Conservation (phyloP, 2,113 vertebrate species). For the Leiothrix lutea region DNA sequence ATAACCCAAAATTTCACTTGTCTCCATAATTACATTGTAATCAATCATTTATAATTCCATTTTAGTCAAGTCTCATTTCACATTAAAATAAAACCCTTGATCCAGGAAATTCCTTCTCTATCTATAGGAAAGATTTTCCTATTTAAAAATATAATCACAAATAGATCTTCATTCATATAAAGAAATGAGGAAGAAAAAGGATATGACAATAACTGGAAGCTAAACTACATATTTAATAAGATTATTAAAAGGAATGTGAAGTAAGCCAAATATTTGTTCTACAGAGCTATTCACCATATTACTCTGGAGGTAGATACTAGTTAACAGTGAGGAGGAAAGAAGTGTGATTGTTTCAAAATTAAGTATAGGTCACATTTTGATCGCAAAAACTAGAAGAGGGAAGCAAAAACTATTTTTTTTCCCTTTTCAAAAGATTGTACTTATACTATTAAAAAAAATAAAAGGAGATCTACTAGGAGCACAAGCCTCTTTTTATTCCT, state of each 20-base stretch:
- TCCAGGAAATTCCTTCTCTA: not conserved
- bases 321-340: not conserved
- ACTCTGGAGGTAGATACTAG: not conserved
- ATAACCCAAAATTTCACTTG: not conserved
- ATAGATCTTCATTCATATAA: not conserved
- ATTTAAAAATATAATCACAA: not conserved
- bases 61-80: not conserved
- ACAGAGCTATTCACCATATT: not conserved
- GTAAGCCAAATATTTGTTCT: not conserved
- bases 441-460: not conserved
- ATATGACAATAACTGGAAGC: not conserved
- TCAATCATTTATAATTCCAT: not conserved
- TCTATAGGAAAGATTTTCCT: not conserved
- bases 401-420: not conserved
- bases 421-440: not conserved
- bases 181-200: not conserved
- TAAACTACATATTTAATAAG: not conserved
- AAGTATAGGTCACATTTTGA: not conserved
- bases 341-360: not conserved
- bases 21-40: not conserved
- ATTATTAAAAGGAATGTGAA: not conserved
- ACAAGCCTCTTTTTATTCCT: conserved; percentile 11
- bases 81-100: not conserved
- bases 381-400: not conserved
- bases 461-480: not conserved